These are phyloP conservation scores for Halcyon chelicuti DNA, from an alignment of 2,797 vertebrate species.

Conservation along the genomic window DNA sequence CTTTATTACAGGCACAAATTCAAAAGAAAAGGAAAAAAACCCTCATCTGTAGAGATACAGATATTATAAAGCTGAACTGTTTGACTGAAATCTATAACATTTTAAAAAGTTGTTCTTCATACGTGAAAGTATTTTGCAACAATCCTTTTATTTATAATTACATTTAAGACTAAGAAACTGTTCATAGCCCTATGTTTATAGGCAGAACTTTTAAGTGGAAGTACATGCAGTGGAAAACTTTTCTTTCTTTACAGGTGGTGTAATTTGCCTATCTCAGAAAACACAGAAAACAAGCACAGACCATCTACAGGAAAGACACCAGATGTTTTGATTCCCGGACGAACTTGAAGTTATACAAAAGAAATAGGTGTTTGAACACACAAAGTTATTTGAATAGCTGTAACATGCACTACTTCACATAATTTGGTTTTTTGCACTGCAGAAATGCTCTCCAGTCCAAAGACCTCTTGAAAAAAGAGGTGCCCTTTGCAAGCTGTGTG, in stretches of 20 bases:
- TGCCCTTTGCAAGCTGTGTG: neutral
- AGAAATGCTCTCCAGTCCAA: neutral
- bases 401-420: neutral
- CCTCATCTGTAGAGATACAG: neutral
- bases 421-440: neutral
- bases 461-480: neutral
- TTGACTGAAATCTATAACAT: neutral
- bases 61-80: neutral
- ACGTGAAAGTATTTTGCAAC: neutral
- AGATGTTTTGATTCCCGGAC: neutral
- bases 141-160: neutral
- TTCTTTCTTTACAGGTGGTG: neutral
- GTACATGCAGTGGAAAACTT: neutral
- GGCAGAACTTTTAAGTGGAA: neutral
- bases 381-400: rapidly evolving
- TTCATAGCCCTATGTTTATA: neutral
- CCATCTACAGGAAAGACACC: rapidly evolving
- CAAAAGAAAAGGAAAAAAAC: neutral
- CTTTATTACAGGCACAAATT: neutral
- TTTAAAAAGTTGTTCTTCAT: neutral
- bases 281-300: neutral
- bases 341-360: neutral
- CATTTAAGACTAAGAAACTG: neutral
- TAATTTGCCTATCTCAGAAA: neutral
- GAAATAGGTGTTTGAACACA: neutral